phyloP scores from a whole-genome alignment of 2,113 vertebrate species.

The Diadophis punctatus region DNA sequence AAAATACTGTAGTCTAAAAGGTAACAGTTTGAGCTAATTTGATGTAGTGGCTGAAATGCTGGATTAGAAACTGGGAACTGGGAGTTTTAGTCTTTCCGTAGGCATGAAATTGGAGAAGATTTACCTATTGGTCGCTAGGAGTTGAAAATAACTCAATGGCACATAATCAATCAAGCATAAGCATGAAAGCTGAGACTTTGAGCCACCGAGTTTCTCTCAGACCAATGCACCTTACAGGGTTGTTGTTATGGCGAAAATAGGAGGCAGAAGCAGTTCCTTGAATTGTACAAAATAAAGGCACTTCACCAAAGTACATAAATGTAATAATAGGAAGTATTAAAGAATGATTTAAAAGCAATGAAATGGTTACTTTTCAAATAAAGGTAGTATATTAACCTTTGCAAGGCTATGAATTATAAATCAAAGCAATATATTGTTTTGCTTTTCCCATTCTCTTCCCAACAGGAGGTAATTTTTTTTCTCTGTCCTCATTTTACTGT shows the following conservation, averaged over 20 bases:
- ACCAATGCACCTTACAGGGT: not conserved
- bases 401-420: not conserved
- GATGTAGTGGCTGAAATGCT: not conserved
- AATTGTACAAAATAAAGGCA: not conserved
- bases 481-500: fast-evolving
- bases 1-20: not conserved
- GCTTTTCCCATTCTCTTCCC: not conserved
- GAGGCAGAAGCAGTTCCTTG: not conserved
- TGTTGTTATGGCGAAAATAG: not conserved
- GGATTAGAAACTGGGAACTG: not conserved
- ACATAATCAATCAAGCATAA: not conserved
- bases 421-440: not conserved
- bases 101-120: not conserved
- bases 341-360: not conserved
- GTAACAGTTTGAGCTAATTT: not conserved
- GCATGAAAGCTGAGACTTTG: not conserved
- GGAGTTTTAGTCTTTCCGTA: not conserved
- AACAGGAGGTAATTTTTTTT: not conserved
- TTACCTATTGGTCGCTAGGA: not conserved
- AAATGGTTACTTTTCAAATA: no score
- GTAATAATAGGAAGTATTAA: not conserved
- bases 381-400: not conserved
- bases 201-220: not conserved
- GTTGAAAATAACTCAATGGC: not conserved
- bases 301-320: not conserved